A percentile compares a stretch with the other conserved stretches of the same genome.
These are phyloP conservation scores for Scylla paramamosain DNA, from an alignment of 1,140 invertebrate genomes.

Conservation along the genomic window DNA sequence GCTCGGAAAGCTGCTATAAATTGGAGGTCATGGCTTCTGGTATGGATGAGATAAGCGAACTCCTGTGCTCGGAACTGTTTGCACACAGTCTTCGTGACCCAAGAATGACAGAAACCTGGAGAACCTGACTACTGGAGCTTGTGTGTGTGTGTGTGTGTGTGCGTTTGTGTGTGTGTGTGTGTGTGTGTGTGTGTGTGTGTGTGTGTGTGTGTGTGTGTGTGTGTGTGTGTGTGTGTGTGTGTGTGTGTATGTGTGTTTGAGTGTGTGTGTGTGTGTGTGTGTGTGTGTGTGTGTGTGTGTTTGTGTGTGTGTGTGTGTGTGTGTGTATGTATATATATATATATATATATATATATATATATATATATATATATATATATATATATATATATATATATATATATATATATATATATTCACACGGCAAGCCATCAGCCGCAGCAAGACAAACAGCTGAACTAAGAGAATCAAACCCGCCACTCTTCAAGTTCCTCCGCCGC, in stretches of 20 bases:
- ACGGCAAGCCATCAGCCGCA: too few species aligned
- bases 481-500: too few species aligned
- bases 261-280: neutral
- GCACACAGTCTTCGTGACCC: too few species aligned
- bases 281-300: neutral
- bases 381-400: slow-evolving; percentile 32
- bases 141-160: neutral
- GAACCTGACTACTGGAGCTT: neutral
- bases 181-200: neutral
- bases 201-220: neutral
- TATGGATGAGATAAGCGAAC: too few species aligned
- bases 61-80: too few species aligned
- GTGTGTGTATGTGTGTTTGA: neutral
- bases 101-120: too few species aligned
- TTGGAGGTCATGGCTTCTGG: too few species aligned
- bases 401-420: neutral
- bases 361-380: slow-evolving; percentile 32
- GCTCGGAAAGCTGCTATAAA: too few species aligned
- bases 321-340: neutral
- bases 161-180: neutral
- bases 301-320: neutral
- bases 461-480: too few species aligned
- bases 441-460: too few species aligned
- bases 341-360: slow-evolving; percentile 32
- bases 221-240: neutral